phyloP scores from a whole-genome alignment of 2,797 vertebrate genomes.

The Enteromius mattozi region DNA sequence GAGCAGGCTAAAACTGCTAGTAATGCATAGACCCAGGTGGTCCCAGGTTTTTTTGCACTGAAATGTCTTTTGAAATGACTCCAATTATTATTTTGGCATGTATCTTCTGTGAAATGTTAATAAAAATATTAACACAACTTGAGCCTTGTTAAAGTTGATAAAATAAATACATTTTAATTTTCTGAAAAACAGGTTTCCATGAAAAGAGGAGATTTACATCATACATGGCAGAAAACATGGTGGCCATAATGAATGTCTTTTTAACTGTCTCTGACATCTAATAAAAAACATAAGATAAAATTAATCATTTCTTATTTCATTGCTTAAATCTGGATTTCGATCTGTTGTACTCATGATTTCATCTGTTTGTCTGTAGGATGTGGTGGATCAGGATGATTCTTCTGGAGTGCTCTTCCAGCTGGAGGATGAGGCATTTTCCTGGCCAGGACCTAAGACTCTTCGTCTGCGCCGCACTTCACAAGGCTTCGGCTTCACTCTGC shows the following conservation, averaged over 20 bases:
- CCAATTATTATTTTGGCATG: not conserved
- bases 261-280: not conserved
- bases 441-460: conserved; percentile 93
- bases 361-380: conserved; percentile 77
- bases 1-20: not conserved
- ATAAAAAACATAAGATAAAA: not conserved
- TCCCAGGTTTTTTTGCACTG: not conserved
- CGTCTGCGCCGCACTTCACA: conserved; percentile 86
- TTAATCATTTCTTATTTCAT: not conserved
- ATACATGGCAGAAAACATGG: not conserved
- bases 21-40: not conserved
- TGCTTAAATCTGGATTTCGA: not conserved
- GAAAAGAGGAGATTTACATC: not conserved
- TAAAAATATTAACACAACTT: not conserved
- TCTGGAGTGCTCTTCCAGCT: conserved; percentile 72
- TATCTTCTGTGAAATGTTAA: too few species aligned
- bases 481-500: conserved; percentile 96
- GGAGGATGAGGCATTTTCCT: conserved; percentile 92
- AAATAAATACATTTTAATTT: not conserved
- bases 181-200: not conserved
- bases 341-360: not conserved
- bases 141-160: not conserved
- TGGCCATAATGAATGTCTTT: not conserved
- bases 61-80: not conserved
- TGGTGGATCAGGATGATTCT: conserved; percentile 77